Evolutionary conservation across 2,888 invertebrate species (phyloP), one percentile per base, ranked within the genome.

Genomic region (Meganola albula): DNA sequence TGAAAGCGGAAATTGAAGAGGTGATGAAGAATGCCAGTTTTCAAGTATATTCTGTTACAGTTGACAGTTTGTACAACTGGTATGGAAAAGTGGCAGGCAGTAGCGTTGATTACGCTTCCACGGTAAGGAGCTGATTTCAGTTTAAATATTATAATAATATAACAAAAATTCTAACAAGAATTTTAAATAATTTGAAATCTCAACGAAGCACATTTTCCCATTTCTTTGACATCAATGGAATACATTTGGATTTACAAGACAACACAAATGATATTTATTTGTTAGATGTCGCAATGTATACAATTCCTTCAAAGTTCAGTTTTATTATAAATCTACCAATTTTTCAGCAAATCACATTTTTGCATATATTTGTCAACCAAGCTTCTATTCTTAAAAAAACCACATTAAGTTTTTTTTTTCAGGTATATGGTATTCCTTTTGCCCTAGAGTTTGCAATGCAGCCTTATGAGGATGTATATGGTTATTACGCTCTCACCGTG

Each of bases 401-500:
- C 4, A 20, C 2, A 24, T 16, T 20, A 28, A 9, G 7, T 22
- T 12, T 13, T 35, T 27, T n/a, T 33, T 61, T 57, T 14, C 44
- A 83, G 82, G 55, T 82, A 0, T 80, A 74, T 28, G 79, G 79
- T 1, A 63, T 83, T 10, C 79, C 80, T 2, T 82, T 63, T 26
- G 66, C 76, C 0, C 27, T 84, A 51, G 83, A 84, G 44, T 54
- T 80, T 10, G 69, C 70, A 2, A 79, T 84, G 79, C 80, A 82
- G 31, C 20, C 59, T 0, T 79, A 74, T 27, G 8, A 27, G 0
- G 27, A 43, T 2, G 3, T 10, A 1, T n/a, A 18, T 1, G 3
- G 4, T 0, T 10, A 28, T 1, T 27, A 37, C 2, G 64, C 73
- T 0, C 31, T 75, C 0, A 40, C 37, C 0, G 63, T 74, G 25